Evolutionary conservation across 2,797 vertebrate species (phyloP).

Genomic region (Lithobates pipiens): DNA sequence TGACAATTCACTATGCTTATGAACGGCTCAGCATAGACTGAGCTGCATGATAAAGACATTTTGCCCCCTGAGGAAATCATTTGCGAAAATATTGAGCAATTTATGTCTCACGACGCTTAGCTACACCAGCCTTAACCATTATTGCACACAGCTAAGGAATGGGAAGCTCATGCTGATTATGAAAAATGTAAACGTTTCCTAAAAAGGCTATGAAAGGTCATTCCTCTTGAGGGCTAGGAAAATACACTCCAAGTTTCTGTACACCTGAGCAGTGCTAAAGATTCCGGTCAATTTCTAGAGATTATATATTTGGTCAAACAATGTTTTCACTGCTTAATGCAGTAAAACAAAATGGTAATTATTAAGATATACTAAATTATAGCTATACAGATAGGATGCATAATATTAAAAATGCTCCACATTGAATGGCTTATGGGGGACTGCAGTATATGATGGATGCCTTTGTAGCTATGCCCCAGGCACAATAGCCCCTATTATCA

Average conservation of each 20-base stretch:
- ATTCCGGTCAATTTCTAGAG: background rate
- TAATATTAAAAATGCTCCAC: too few relatives aligned
- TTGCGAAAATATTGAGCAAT: conserved; percentile 31
- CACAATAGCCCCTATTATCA: too few relatives aligned
- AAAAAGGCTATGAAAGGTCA: conserved; percentile 28
- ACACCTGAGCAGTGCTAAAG: background rate
- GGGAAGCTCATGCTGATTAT: background rate
- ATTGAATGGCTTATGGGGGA: too few relatives aligned
- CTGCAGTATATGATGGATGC: too few relatives aligned
- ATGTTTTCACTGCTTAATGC: too few relatives aligned
- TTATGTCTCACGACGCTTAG: conserved; percentile 17
- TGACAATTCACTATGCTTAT: conserved; percentile 20
- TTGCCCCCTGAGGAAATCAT: conserved; percentile 41
- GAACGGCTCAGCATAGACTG: conserved; percentile 2
- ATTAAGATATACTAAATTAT: too few relatives aligned
- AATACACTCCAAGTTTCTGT: background rate
- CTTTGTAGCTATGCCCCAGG: too few relatives aligned
- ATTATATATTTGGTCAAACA: too few relatives aligned
- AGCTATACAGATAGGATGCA: too few relatives aligned
- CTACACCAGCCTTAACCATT: conserved; percentile 2
- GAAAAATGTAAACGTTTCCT: background rate
- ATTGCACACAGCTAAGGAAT: background rate
- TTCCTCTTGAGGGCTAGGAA: background rate
- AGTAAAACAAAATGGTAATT: too few relatives aligned
- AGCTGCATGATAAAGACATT: conserved; percentile 13